Evolutionary conservation across 1,140 invertebrate species (phyloP).

Genomic region (Acromyrmex charruanus): DNA sequence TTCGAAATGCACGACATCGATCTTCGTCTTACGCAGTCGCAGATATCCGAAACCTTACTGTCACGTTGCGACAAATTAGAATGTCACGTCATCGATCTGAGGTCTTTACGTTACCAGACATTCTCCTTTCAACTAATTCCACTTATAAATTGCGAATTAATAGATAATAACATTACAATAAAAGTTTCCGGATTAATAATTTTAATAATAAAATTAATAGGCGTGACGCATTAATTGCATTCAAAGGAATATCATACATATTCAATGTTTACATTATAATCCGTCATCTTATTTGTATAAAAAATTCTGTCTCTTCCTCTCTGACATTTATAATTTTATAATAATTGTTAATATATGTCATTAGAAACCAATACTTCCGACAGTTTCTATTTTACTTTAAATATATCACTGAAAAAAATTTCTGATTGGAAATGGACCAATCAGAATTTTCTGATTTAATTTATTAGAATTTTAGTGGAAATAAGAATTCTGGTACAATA

Average conservation of each 20-base stretch:
- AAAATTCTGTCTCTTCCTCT: background rate
- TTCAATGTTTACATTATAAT: slow-evolving; percentile 11
- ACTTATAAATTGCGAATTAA: background rate
- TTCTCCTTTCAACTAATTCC: background rate
- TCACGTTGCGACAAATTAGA: slow-evolving; percentile 46
- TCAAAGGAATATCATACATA: background rate
- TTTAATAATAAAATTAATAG: slow-evolving; percentile 2
- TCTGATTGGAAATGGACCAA: too few relatives aligned
- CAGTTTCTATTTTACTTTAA: background rate
- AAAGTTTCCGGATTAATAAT: background rate
- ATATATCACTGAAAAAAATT: too few relatives aligned
- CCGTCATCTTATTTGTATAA: background rate
- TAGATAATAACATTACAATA: background rate
- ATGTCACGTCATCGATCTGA: slow-evolving; percentile 28
- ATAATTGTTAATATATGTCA: background rate
- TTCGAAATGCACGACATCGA: slow-evolving; percentile 40
- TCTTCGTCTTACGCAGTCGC: slow-evolving; percentile 42
- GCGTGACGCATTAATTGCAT: background rate
- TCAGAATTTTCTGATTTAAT: too few relatives aligned
- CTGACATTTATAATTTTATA: slow-evolving; percentile 5
- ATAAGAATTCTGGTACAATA: too few relatives aligned
- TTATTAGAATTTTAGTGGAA: too few relatives aligned
- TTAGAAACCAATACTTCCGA: background rate
- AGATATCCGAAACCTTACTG: slow-evolving; percentile 57
- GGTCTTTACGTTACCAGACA: slow-evolving; percentile 4